A percentile compares a stretch with the other conserved stretches of the same genome.
These are phyloP conservation scores for Pollenia labialis DNA, from an alignment of 2,888 invertebrate genomes.

Conservation along the genomic window DNA sequence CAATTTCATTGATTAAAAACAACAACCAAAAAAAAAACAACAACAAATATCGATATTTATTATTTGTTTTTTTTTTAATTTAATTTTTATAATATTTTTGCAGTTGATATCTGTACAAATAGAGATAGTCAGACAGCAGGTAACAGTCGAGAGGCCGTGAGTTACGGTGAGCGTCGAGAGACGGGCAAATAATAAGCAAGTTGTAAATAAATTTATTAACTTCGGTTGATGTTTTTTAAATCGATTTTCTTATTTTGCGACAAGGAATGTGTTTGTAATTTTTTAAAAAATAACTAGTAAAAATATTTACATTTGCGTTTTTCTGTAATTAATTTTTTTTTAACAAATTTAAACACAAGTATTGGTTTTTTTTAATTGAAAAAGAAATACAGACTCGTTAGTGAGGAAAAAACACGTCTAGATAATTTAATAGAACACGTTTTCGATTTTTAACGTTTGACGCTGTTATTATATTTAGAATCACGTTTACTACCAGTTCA, in stretches of 20 bases:
- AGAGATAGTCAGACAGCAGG: not conserved
- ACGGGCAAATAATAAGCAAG: slow-evolving; percentile 42
- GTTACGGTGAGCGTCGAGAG: slow-evolving; percentile 1
- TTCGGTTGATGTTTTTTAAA: slow-evolving; percentile 30
- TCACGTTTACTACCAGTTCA: slow-evolving; percentile 70
- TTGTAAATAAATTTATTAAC: slow-evolving; percentile 62
- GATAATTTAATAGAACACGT: slow-evolving; percentile 70
- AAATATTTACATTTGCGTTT: slow-evolving; percentile 59
- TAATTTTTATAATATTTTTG: slow-evolving; percentile 25
- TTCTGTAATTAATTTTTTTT: slow-evolving; percentile 23
- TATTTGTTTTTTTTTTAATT: slow-evolving; percentile 32
- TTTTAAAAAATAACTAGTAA: slow-evolving; percentile 50
- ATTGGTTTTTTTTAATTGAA: not conserved
- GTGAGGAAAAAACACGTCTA: slow-evolving; percentile 65
- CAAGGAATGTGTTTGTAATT: slow-evolving; percentile 63
- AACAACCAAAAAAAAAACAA: slow-evolving; percentile 7
- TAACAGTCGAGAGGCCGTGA: slow-evolving; percentile 24
- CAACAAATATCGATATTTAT: slow-evolving; percentile 57
- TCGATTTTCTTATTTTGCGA: slow-evolving; percentile 31
- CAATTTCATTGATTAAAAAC: slow-evolving; percentile 72
- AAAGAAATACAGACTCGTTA: slow-evolving; percentile 38
- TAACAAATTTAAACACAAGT: slow-evolving; percentile 19
- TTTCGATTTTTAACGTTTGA: slow-evolving; percentile 55
- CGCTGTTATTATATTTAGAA: slow-evolving; percentile 27
- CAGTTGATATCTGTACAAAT: slow-evolving; percentile 50